Conservation (phyloP, 2,888 invertebrate genomes). For the Amiota minor region DNA sequence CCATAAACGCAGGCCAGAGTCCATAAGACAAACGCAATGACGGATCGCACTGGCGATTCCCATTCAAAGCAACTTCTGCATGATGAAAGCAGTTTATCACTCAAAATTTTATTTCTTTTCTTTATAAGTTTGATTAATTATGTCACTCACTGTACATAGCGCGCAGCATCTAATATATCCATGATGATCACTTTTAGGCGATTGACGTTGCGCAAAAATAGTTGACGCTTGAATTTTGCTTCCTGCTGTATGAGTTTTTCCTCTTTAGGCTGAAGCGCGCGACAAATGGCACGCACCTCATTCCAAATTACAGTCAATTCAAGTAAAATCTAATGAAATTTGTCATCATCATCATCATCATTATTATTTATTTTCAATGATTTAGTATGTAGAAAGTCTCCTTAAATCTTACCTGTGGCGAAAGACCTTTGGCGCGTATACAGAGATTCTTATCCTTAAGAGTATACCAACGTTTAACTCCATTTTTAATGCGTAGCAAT, state of each 20-base stretch:
- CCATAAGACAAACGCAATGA: conserved; percentile 88
- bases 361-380: background rate
- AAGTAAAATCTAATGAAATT: conserved; percentile 79
- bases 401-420: conserved; percentile 77
- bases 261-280: conserved; percentile 95
- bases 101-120: background rate
- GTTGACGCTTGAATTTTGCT: conserved; percentile 94
- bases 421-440: conserved; percentile 91
- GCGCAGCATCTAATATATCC: conserved; percentile 90
- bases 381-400: background rate
- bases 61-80: conserved; percentile 95
- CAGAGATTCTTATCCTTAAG: conserved; percentile 96
- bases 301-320: conserved; percentile 96
- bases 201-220: conserved; percentile 94
- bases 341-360: background rate
- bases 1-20: conserved; percentile 93
- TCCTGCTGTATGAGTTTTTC: conserved; percentile 96
- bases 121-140: conserved; percentile 18
- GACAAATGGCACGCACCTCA: conserved; percentile 89
- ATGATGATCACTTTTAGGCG: conserved; percentile 91
- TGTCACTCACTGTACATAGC: conserved; percentile 87
- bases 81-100: conserved; percentile 18
- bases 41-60: conserved; percentile 91
- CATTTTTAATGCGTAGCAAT: conserved; percentile 87
- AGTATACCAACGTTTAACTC: conserved; percentile 95